These are phyloP conservation scores for Podocnemis expansa DNA, from an alignment of 2,113 vertebrate species.

Conservation along the genomic window DNA sequence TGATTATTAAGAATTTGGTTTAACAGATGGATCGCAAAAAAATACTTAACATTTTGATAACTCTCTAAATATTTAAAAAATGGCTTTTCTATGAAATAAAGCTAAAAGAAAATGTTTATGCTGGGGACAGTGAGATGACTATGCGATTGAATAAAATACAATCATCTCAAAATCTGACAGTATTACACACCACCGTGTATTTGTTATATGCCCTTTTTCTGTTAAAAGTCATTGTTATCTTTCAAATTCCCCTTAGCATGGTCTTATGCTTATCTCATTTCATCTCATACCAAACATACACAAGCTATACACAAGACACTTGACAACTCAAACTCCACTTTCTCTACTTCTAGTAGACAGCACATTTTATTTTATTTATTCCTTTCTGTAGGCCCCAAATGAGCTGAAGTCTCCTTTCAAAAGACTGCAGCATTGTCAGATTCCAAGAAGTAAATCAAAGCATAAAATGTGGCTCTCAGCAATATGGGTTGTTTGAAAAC, in stretches of 20 bases:
- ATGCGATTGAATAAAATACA: not conserved
- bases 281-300: not conserved
- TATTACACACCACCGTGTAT: not conserved
- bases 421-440: not conserved
- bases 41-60: not conserved
- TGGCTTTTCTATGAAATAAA: fast-evolving
- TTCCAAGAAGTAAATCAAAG: not conserved
- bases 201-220: not conserved
- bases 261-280: fast-evolving
- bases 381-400: not conserved
- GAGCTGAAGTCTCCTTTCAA: not conserved
- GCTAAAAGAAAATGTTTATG: not conserved
- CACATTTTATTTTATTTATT: not conserved
- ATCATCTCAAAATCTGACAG: not conserved
- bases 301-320: fast-evolving
- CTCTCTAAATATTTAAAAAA: not conserved
- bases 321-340: not conserved
- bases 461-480: not conserved
- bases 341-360: fast-evolving
- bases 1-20: not conserved
- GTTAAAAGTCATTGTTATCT: fast-evolving
- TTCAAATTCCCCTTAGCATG: not conserved
- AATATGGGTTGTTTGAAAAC: not conserved
- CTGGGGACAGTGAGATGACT: not conserved
- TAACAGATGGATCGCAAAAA: not conserved